Conservation (phyloP, 2,888 invertebrate species). For the Andrena chrysosceles region DNA sequence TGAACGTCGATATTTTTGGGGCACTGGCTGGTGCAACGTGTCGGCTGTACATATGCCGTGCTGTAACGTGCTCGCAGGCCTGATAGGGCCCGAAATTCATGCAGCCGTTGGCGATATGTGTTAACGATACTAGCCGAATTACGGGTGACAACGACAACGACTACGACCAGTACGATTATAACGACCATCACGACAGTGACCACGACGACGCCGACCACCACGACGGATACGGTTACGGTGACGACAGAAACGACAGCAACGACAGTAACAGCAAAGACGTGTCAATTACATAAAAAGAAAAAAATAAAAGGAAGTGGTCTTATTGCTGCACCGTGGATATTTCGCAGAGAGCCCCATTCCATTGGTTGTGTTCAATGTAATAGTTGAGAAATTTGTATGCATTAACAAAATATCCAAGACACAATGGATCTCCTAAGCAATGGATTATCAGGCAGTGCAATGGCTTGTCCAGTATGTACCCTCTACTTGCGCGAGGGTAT, state of each 20-base stretch:
- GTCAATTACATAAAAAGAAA: constrained; percentile 45
- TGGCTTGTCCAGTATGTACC: constrained; percentile 93
- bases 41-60: constrained; percentile 72
- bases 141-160: constrained; percentile 47
- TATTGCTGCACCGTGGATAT: constrained; percentile 26
- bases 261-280: constrained; percentile 41
- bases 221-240: constrained; percentile 12
- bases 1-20: constrained; percentile 84
- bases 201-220: constrained; percentile 25
- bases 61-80: constrained; percentile 73
- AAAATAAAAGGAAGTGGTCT: constrained; percentile 37
- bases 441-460: constrained; percentile 77
- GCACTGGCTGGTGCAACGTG: constrained; percentile 76
- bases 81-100: constrained; percentile 77
- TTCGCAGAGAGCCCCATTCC: constrained; percentile 34
- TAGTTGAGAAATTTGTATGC: constrained; percentile 33
- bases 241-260: constrained; percentile 18
- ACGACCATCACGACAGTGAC: constrained; percentile 49
- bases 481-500: constrained; percentile 93
- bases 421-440: constrained; percentile 72
- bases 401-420: constrained; percentile 30
- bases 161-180: constrained; percentile 51
- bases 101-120: constrained; percentile 64
- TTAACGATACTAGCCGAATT: constrained; percentile 60
- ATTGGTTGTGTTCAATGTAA: constrained; percentile 38